Evolutionary conservation across 2,888 invertebrate genomes (phyloP), one percentile per base, ranked within the genome.

Genomic region (Chloromyia formosa): DNA sequence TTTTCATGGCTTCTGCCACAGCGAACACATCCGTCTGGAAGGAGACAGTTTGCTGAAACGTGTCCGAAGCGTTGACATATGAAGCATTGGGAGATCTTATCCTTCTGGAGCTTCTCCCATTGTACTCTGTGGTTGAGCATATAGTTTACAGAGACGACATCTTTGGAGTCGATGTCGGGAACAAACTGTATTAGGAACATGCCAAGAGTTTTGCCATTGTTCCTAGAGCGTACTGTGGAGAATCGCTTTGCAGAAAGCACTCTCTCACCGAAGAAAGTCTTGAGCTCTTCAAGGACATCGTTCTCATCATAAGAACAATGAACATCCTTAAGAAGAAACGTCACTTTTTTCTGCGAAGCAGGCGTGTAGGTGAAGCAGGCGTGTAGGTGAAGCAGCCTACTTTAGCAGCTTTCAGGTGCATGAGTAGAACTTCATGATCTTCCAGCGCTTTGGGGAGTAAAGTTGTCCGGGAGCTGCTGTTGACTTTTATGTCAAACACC

Each of bases 21-120:
- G 16, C 45, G 40, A 5, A 42, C 64, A 14, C 62, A 62, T 2
- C 35, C 2, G 35, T 35, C 27, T 23, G 18, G 12, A 7, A 20
- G 23, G 10, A 9, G 22, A n/a, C 60, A 60, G 60, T 23, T 60
- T 10, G 60, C 20, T 7, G 23, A 20, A n/a, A 1, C 56, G 56
- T 54, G 56, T 16, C 56, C 56, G 7, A 54, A 54, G 9, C 18
- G 14, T 54, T 54, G 56, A 16, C 56, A 54, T n/a, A 49, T 16
- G 69, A 69, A 69, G 53, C 23, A 20, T 3, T 69, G 27, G 16
- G 53, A 49, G 20, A 69, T 14, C 35, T 16, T 66, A 40, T 1
- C 10, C 4, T 35, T 4, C 16, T n/a, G 35, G 42, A 16, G 35
- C 27, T n/a, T 12, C 9, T 64, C 14, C 40, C 20, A 42, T 27